Conservation (phyloP, 2,888 invertebrate species). For the Caenorhabditis sp. region DNA sequence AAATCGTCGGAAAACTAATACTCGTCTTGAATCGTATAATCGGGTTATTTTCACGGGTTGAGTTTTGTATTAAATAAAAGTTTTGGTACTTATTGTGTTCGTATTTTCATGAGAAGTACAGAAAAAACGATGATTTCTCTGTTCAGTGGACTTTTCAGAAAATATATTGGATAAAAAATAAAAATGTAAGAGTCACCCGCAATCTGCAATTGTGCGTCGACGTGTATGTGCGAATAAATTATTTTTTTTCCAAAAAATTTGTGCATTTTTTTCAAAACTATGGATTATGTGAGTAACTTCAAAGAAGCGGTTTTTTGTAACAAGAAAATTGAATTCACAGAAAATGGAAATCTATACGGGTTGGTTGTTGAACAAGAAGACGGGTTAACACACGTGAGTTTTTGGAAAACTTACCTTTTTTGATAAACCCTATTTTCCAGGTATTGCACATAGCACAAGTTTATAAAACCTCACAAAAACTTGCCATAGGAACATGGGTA, state of each 20-base stretch:
- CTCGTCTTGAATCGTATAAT: not conserved
- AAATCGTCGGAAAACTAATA: constrained; percentile 18
- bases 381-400: not conserved
- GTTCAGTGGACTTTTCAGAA: no score
- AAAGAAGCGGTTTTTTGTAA: not conserved
- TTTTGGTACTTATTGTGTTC: not conserved
- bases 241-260: not conserved
- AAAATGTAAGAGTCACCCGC: not conserved
- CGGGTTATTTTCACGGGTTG: not conserved
- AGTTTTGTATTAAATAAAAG: not conserved
- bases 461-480: no score
- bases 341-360: not conserved
- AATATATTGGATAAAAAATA: no score
- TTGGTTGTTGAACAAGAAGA: not conserved
- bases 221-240: not conserved
- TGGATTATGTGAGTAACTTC: not conserved
- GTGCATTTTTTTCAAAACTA: not conserved
- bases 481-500: not conserved
- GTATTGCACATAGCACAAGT: no score
- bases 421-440: no score
- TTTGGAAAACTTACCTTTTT: no score
- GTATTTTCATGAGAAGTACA: not conserved
- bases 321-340: not conserved
- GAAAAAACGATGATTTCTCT: not conserved
- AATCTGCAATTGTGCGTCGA: not conserved